Base-by-base conservation (phyloP, 2,113 vertebrate genomes). In the Anhinga anhinga region DNA sequence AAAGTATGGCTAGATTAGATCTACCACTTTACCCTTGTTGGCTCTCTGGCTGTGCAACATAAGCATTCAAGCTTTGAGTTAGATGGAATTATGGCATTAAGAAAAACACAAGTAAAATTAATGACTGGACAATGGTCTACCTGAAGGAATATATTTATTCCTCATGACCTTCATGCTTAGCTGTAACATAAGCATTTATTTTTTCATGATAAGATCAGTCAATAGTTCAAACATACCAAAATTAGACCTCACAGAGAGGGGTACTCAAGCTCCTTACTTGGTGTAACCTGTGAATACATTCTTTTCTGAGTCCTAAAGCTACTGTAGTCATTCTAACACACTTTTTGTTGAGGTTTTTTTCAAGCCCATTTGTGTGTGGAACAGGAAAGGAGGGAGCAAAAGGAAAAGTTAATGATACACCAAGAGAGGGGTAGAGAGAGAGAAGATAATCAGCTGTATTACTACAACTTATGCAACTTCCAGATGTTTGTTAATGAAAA, bases 111-210 rank as follows among this genome's bases (percentile, higher is more conserved):
- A 84, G 50, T 82, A 61, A 94, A 94, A 93, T 85, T 66, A 91
- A 90, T 82, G 81, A 90, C 40, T 1, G 3, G 29, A 55, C 70
- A 82, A 22, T 62, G 20, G 62, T 71, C 55, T 89, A 66, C 73
- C 62, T 87, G 77, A 95, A 95, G 53, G 58, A 91, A 82, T 95
- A 49, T 69, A 93, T 89, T 92, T 95, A 94, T 89, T 89, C 40
- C 73, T 87, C 32, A 29, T 1, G 13, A 77, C 67, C 62, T 82
- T 94, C 58, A 50, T 62, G 56, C 27, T 84, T 69, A 95, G 87
- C 52, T 85, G 61, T 58, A 89, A 80, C 53, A 66, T 47, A 80
- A 91, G 61, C 81, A 45, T 87, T 86, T 93, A 27, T 86, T 95
- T 88, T 86, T 94, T n/a, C 25, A 15, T 15, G 0, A 61, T 82